Evolutionary conservation across 37 sponge, comb jelly and placozoan genomes (phyloP), one percentile per base, ranked within the genome.

Genomic region (Petrosia ficiformis): DNA sequence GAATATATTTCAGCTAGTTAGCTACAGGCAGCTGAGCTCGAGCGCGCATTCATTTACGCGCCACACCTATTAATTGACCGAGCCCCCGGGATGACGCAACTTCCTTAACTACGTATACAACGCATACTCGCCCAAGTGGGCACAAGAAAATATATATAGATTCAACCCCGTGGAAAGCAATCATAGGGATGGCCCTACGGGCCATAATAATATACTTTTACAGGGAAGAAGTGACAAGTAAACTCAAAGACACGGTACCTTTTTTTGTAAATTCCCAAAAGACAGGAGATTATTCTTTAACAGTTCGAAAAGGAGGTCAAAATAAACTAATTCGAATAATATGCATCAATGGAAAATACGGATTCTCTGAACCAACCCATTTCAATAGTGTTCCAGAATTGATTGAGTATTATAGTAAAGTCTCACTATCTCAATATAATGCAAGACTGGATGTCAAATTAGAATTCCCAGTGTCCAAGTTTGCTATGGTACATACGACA

Each of bases 211-310:
- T n/a, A n/a, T n/a, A 32, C 44, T 5, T 70, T 0, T 35, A 39
- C 63, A 89, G 94, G 57, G 85, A 86, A 26, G 94, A 94, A 42
- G 94, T 90, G 44, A 54, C 79, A 25, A 48, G 54, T 21, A 91
- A 90, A 65, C 75, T 97, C 2, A 63, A 77, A 19, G 93, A 97
- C 40, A 82, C 76, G 97, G 97, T 14, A 80, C 97, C 29, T 97
- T 91, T 76, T 87, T 97, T 10, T 74, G 93, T 2, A 8, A 86
- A 94, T 64, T 87, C 97, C 8, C 60, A 68, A 32, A 69, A 88
- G 24, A 75, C 64, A 0, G 97, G 97, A 1, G 94, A 92, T 65
- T 97, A 90, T 80, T 94, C 97, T 5, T 89, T 97, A 36, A 94
- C 95, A 16, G 86, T 97, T 29, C 58, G 88, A 40, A 96, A 85